phyloP scores from a whole-genome alignment of 2,888 invertebrate species.

The Bugula neritina region DNA sequence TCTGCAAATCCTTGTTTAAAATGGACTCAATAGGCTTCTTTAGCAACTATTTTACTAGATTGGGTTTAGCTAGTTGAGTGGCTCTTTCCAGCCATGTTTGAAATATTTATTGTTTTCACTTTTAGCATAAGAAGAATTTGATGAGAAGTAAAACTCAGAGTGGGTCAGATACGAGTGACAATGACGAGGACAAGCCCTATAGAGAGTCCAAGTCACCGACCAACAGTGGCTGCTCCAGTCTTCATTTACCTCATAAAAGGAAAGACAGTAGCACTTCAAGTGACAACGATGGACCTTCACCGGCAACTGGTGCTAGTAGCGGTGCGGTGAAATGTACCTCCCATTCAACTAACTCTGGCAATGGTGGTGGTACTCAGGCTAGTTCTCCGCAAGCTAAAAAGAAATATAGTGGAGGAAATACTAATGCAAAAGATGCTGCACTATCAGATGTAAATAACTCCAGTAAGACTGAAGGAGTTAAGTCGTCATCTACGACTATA shows the following conservation, averaged over 20 bases:
- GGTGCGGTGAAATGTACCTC: neutral
- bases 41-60: too few relatives aligned
- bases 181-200: conserved; percentile 55
- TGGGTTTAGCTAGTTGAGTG: too few relatives aligned
- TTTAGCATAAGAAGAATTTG: conserved; percentile 24
- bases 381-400: conserved; percentile 17
- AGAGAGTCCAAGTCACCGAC: conserved; percentile 44
- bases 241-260: conserved; percentile 42
- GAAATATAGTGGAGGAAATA: neutral
- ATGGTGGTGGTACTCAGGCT: neutral
- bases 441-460: neutral
- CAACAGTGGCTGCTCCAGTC: conserved; percentile 28
- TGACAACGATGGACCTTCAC: conserved; percentile 48
- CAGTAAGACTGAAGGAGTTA: neutral
- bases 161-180: conserved; percentile 86
- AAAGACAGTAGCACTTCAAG: conserved; percentile 52
- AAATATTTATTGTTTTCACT: too few relatives aligned
- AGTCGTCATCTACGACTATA: neutral
- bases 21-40: too few relatives aligned
- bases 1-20: too few relatives aligned
- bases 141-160: conserved; percentile 72
- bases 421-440: neutral
- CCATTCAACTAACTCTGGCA: too few relatives aligned
- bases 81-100: too few relatives aligned
- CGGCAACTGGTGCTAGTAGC: neutral